These are phyloP conservation scores for Columba janthina DNA, from an alignment of 2,113 vertebrate species.

Conservation along the genomic window DNA sequence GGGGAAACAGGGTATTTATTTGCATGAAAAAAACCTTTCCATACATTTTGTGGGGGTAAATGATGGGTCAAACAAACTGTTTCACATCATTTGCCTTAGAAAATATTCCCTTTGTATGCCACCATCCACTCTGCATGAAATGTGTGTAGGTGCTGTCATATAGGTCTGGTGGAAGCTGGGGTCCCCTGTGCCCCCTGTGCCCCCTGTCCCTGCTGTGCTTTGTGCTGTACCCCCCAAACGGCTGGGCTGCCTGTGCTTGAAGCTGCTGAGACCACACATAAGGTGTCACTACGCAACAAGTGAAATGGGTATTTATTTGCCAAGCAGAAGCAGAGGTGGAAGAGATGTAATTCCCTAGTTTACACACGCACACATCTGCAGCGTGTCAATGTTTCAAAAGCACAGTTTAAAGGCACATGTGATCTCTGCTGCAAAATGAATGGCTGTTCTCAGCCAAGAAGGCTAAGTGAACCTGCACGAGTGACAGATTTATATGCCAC, in stretches of 20 bases:
- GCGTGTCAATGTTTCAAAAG: background rate
- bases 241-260: background rate
- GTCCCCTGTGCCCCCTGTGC: background rate
- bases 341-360: background rate
- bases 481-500: background rate
- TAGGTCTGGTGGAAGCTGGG: background rate
- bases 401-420: background rate
- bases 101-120: background rate
- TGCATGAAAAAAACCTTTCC: background rate
- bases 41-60: background rate
- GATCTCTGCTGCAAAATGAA: background rate
- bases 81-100: background rate
- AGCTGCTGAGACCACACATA: fast-evolving
- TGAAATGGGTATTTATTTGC: background rate
- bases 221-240: background rate
- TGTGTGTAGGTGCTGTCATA: background rate
- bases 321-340: background rate
- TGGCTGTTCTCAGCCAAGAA: background rate
- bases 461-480: background rate
- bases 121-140: no score
- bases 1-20: background rate
- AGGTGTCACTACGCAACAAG: slow-evolving; percentile 4
- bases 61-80: background rate
- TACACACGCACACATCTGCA: background rate
- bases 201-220: background rate